Conservation (phyloP, 2,797 vertebrate species). For the Xerus rutilus region DNA sequence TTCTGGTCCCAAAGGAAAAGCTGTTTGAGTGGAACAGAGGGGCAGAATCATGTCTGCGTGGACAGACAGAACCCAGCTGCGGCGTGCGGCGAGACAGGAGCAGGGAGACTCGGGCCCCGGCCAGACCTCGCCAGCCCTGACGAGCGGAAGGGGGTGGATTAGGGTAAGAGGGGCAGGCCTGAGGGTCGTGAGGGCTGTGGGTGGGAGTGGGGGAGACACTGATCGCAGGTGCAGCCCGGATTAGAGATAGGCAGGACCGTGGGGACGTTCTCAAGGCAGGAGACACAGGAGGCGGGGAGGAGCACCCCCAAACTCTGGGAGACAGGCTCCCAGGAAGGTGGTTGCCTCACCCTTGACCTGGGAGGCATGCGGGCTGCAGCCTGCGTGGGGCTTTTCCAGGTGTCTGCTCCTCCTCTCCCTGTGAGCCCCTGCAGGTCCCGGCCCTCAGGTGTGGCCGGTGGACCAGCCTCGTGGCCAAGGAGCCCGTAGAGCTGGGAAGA, state of each 20-base stretch:
- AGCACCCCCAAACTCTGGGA: not conserved
- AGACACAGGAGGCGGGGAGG: no score
- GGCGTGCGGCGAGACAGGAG: no score
- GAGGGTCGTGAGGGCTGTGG: not conserved
- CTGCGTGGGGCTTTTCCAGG: not conserved
- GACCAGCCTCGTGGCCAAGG: no score
- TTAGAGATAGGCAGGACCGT: not conserved
- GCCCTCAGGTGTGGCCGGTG: not conserved
- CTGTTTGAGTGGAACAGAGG: not conserved
- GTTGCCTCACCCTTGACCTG: not conserved
- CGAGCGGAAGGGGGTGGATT: not conserved
- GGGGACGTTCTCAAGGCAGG: not conserved
- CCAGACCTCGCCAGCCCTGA: not conserved
- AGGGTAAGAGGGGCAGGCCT: not conserved
- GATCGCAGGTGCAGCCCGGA: not conserved
- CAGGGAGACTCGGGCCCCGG: not conserved
- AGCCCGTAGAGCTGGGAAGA: not conserved
- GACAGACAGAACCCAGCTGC: no score
- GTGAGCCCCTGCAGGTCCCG: accelerated
- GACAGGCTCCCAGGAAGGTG: not conserved
- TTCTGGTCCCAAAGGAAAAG: no score
- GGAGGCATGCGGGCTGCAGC: not conserved
- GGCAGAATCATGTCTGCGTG: no score
- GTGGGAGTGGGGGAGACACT: not conserved
- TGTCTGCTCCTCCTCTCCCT: not conserved